These are phyloP conservation scores for Megaceryle maxima DNA, from an alignment of 2,113 vertebrate genomes.

Conservation along the genomic window DNA sequence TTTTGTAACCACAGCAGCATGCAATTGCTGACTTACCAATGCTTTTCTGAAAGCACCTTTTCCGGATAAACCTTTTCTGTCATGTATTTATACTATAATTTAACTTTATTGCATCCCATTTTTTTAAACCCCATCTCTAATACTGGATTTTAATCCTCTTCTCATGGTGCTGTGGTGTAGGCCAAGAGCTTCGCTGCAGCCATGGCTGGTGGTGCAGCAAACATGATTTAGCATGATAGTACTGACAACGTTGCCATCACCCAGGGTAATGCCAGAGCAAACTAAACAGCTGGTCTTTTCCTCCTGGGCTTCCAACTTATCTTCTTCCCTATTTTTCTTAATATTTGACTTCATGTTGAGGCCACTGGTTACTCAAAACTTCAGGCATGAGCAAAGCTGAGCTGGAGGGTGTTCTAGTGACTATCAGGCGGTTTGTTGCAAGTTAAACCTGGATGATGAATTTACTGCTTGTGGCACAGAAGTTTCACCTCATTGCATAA, in stretches of 20 bases:
- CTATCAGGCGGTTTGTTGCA: background rate
- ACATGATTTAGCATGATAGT: accelerated
- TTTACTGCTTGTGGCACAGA: background rate
- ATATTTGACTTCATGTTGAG: background rate
- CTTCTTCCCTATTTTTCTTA: background rate
- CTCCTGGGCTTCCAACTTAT: background rate
- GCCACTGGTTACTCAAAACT: background rate
- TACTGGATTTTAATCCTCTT: background rate
- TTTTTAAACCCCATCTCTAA: background rate
- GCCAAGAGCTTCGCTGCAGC: background rate
- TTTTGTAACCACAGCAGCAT: background rate
- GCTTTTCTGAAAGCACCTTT: background rate
- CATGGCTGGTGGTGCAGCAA: background rate
- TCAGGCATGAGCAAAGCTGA: background rate
- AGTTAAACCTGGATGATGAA: background rate
- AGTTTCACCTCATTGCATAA: background rate
- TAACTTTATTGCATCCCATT: background rate
- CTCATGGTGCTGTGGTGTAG: background rate
- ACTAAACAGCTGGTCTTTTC: background rate
- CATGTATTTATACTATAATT: background rate
- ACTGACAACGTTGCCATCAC: background rate
- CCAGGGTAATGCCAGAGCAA: background rate
- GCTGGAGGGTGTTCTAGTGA: background rate
- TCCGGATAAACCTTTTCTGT: background rate
- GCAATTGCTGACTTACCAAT: background rate